Evolutionary conservation across 2,113 vertebrate genomes (phyloP).

Genomic region (Brachyistius frenatus): DNA sequence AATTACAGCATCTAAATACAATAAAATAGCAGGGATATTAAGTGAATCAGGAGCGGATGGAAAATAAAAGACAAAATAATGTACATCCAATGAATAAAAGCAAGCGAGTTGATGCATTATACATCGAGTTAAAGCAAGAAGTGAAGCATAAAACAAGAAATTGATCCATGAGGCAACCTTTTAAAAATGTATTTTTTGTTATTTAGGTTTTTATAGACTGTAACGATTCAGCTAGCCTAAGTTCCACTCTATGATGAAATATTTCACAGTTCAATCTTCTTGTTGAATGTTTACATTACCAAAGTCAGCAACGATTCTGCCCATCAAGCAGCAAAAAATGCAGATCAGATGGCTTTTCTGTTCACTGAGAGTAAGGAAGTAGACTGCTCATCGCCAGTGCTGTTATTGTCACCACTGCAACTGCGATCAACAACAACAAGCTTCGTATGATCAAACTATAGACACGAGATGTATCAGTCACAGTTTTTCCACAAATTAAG

Average conservation of each 20-base stretch:
- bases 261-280: neutral
- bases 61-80: neutral
- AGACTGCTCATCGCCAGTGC: neutral
- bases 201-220: neutral
- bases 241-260: neutral
- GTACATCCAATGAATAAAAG: neutral
- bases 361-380: neutral
- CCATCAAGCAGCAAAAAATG: neutral
- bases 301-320: neutral
- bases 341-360: neutral
- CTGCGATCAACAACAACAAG: constrained; percentile 14
- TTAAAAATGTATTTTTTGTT: neutral
- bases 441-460: neutral
- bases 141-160: neutral
- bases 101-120: neutral
- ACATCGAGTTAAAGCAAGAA: neutral
- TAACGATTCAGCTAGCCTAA: neutral
- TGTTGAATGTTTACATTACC: constrained; percentile 3
- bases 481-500: constrained; percentile 25
- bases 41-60: constrained; percentile 1
- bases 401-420: neutral
- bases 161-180: neutral
- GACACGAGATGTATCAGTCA: constrained; percentile 14
- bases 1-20: neutral
- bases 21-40: neutral